Evolutionary conservation across 2,888 invertebrate species (phyloP), one percentile per base, ranked within the genome.

Genomic region (Apeira syringaria): DNA sequence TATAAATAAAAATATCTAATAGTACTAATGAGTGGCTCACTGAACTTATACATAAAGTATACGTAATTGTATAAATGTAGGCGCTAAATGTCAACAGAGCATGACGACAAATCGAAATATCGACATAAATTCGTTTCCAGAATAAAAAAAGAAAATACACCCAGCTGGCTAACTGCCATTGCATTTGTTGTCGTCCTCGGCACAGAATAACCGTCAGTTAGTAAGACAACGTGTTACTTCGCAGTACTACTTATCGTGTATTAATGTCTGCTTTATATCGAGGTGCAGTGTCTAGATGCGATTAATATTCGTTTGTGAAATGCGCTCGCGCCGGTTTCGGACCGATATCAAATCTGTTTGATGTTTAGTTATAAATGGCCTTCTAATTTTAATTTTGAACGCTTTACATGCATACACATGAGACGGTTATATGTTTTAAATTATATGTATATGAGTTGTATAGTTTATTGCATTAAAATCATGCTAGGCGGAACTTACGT

Each of bases 91-190:
- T 43, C 39, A 50, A 39, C 42, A 39, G 40, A 33, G 6, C 33
- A 25, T 30, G 29, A 33, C 44, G 50, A 47, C 44, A 45, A 42
- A 36, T 20, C 15, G 30, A 32, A 37, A 12, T 27, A 32, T 17
- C 4, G 13, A 7, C 24, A 25, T 22, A 17, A 24, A 37, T 32
- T 18, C 22, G 12, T 29, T 33, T 44, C 13, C 24, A 12, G 30
- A 15, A 10, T 35, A 40, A 32, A 33, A 31, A 50, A 60, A 57
- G 50, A 58, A 48, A 39, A 42, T 33, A 48, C 51, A 43, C 34
- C 65, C 65, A 64, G 58, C 80, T 82, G 81, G 83, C 79, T 31
- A 2, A 1, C 0, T 52, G 80, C 82, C 82, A 79, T 50, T 46
- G 32, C 59, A 48, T 64, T 64, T 70, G 68, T 7, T 20, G 7